phyloP scores from a whole-genome alignment of 2,113 vertebrate genomes.

The Bambusicola thoracicus region DNA sequence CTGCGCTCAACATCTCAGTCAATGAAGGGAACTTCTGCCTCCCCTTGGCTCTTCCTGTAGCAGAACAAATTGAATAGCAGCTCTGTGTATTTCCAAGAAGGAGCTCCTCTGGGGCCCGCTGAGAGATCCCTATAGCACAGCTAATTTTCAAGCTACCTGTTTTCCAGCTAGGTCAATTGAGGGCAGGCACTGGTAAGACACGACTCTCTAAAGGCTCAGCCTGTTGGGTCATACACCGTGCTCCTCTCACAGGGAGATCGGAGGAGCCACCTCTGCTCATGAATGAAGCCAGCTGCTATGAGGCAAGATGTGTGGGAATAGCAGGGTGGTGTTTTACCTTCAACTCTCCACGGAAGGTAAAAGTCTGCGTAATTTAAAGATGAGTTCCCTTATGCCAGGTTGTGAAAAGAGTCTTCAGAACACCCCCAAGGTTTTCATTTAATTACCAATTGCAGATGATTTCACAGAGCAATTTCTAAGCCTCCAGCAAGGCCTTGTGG shows the following conservation, averaged over 20 bases:
- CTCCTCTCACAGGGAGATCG: neutral
- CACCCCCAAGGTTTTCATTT: slow-evolving; percentile 66
- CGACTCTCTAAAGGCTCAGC: neutral
- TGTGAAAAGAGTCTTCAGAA: slow-evolving; percentile 46
- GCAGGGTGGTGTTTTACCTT: neutral
- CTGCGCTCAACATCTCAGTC: neutral
- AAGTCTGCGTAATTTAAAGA: slow-evolving; percentile 42
- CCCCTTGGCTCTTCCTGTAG: neutral
- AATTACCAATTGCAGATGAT: slow-evolving; percentile 72
- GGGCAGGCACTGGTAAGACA: neutral
- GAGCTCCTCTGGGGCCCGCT: neutral
- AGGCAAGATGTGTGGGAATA: neutral
- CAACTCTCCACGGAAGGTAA: neutral
- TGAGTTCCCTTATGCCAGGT: slow-evolving; percentile 37
- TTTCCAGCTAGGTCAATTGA: neutral
- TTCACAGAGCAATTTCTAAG: slow-evolving; percentile 71
- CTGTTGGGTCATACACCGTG: fast-evolving
- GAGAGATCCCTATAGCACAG: fast-evolving
- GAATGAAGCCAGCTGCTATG: neutral
- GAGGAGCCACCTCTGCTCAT: neutral
- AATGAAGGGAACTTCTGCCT: neutral
- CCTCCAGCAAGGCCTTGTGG: slow-evolving; percentile 70
- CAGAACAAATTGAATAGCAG: neutral
- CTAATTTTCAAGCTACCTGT: neutral
- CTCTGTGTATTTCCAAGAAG: neutral